phyloP scores from a whole-genome alignment of 2,113 vertebrate species.

The Emydocephalus ijimae region DNA sequence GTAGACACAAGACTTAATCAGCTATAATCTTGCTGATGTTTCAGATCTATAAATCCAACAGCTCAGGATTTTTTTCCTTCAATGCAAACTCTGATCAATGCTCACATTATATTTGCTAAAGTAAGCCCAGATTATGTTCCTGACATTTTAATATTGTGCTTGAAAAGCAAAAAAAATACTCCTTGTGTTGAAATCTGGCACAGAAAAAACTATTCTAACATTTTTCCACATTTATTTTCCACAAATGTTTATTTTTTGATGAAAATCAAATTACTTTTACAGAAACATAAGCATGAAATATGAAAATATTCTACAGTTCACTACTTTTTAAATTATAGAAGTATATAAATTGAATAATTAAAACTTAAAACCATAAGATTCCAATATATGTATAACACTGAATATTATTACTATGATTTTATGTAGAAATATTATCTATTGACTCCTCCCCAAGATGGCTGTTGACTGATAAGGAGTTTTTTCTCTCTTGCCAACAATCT shows the following conservation, averaged over 20 bases:
- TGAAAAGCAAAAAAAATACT: not conserved
- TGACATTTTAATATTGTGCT: not conserved
- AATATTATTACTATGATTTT: not conserved
- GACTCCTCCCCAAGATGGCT: too few species aligned
- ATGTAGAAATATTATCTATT: not conserved
- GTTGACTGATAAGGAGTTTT: too few species aligned
- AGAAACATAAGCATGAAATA: not conserved
- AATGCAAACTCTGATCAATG: not conserved
- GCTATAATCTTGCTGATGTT: conserved; percentile 20
- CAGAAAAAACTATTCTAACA: not conserved
- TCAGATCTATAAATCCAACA: not conserved
- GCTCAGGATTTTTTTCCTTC: not conserved
- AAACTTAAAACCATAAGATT: not conserved
- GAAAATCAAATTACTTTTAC: not conserved
- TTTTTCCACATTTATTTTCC: not conserved
- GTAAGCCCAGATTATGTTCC: not conserved
- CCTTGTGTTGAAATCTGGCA: not conserved
- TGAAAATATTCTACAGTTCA: not conserved
- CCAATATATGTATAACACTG: not conserved
- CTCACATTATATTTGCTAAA: not conserved
- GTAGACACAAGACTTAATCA: conserved; percentile 5
- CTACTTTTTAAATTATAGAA: not conserved
- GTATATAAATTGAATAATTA: not conserved
- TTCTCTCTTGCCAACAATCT: too few species aligned
- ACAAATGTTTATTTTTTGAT: not conserved